Percentiles rank a stretch among this genome's conserved stretches.
Evolutionary conservation across 2,113 vertebrate species (phyloP).

Genomic region (Nothocercus nigrocapillus): DNA sequence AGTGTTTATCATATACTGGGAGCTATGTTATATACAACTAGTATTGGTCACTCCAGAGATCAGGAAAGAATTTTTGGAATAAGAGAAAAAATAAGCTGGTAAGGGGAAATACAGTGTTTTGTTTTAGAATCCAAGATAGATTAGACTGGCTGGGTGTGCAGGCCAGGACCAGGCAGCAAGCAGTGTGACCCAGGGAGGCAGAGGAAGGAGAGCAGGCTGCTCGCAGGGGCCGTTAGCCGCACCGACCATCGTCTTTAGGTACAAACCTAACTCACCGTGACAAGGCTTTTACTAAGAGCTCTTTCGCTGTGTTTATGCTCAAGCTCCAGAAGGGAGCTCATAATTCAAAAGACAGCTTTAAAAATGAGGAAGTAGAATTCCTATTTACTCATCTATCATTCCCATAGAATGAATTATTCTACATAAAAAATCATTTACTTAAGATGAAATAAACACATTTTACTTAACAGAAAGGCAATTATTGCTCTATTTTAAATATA

Average conservation of each 20-base stretch:
- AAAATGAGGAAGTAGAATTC: neutral
- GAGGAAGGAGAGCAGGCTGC: neutral
- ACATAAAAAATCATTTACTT: neutral
- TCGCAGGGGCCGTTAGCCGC: neutral
- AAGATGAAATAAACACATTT: neutral
- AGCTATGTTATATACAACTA: neutral
- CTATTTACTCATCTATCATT: neutral
- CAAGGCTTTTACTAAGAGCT: neutral
- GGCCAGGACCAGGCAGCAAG: neutral
- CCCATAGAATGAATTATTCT: neutral
- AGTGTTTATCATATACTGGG: neutral
- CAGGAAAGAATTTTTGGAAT: neutral
- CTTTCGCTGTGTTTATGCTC: neutral
- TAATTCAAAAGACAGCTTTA: neutral
- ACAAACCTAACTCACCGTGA: neutral
- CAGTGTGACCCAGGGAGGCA: neutral
- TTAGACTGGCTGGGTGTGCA: neutral
- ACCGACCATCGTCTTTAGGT: neutral
- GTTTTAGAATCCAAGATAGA: neutral
- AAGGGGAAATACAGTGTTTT: neutral
- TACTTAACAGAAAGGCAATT: neutral
- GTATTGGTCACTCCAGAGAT: neutral
- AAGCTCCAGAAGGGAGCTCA: neutral
- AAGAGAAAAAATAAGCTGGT: neutral
- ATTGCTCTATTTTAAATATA: neutral